Evolutionary conservation across 2,797 vertebrate species (phyloP), one percentile per base, ranked within the genome.

Genomic region (Lagorchestes hirsutus): DNA sequence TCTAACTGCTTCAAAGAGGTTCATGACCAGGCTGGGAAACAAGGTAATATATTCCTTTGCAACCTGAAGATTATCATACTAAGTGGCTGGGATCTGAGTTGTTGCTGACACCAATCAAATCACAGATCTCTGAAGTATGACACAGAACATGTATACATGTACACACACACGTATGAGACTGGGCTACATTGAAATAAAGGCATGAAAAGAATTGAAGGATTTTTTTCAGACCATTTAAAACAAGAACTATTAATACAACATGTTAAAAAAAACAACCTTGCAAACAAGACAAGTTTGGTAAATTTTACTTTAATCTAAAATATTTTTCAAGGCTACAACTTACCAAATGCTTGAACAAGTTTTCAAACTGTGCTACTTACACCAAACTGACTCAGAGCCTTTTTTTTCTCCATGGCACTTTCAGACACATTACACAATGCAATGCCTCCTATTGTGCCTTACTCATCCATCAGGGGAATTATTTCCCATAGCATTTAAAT

Each of bases 111-210:
- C 18, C 40, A 82, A 82, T 27, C 40, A 82, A 46, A 82, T 24
- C 40, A 82, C 2, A 50, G 14, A 74, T 46, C 40, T 87, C 27
- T 46, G 40, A 87, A 87, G n/a, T 87, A 27, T 87, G 40, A 87
- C 22, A 58, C 10, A 58, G 27, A 14, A 1, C 16, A 55, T 55
- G 12, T 55, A 55, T 55, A 55, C 55, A 55, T 10, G 27, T 28
- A 57, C 6, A 57, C 6, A 57, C 18, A 57, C 27, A 74, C 8
- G 58, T 93, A 52, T 29, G 94, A 96, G 50, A n/a, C 56, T 62
- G 95, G 91, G 28, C 67, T 93, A 91, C 31, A 95, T 28, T 92
- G 59, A 96, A 97, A 95, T 55, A 90, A 59, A 96, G 55, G 93
- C 28, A 94, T 27, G 2, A 46, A 0, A 29, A 87, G 24, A 55